A percentile compares a stretch with the other conserved stretches of the same genome.
These are phyloP conservation scores for Cherax quadricarinatus DNA, from an alignment of 1,140 invertebrate species.

Conservation along the genomic window DNA sequence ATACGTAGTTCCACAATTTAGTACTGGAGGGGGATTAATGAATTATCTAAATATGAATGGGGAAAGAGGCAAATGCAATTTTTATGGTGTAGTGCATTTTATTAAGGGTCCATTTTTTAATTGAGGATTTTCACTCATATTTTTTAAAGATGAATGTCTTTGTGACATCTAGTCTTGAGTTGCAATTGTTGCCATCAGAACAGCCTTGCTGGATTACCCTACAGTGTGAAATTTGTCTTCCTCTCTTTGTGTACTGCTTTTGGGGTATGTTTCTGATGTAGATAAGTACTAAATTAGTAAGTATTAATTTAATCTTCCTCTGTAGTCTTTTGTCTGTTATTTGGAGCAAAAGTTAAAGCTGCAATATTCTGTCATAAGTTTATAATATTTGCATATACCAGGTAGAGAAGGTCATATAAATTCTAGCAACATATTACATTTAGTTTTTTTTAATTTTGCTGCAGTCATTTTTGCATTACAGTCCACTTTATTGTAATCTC, in stretches of 20 bases:
- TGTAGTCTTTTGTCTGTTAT: not conserved
- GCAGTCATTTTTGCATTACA: slow-evolving; percentile 25
- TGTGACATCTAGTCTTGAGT: slow-evolving; percentile 7
- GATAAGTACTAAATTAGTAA: not conserved
- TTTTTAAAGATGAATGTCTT: not conserved
- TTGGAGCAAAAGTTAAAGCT: not conserved
- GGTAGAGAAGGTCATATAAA: slow-evolving; percentile 18
- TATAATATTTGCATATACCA: slow-evolving; percentile 29
- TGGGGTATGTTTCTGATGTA: not conserved
- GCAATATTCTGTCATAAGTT: slow-evolving; percentile 25
- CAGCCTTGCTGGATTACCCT: not conserved
- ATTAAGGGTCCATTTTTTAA: slow-evolving; percentile 9
- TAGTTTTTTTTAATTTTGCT: slow-evolving; percentile 14
- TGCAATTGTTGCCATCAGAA: slow-evolving; percentile 13
- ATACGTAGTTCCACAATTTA: not conserved
- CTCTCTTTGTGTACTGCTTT: slow-evolving; percentile 2
- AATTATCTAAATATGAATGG: not conserved
- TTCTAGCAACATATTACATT: slow-evolving; percentile 16
- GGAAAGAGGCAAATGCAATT: not conserved
- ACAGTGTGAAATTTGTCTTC: slow-evolving; percentile 9
- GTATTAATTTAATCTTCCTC: not conserved
- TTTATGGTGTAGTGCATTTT: not conserved
- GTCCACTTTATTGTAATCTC: slow-evolving; percentile 11
- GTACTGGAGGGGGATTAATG: not conserved
- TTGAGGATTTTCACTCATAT: slow-evolving; percentile 18